Evolutionary conservation across 2,888 invertebrate species (phyloP).

Genomic region (Cheilosia grossa): DNA sequence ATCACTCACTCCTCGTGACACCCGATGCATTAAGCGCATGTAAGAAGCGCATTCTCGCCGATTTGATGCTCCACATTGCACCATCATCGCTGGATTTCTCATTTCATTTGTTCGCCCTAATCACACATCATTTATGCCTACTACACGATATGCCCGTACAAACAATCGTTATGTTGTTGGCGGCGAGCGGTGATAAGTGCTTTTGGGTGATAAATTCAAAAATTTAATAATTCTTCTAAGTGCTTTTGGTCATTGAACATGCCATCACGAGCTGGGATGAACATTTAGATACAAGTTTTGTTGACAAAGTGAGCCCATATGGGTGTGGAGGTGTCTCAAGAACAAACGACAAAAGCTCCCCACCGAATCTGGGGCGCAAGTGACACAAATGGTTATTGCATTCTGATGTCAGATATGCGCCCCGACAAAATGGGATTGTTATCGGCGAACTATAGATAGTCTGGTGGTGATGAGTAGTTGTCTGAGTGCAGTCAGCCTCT

Average conservation of each 20-base stretch:
- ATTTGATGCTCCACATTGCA: slow-evolving; percentile 46
- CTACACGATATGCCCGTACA: slow-evolving; percentile 5
- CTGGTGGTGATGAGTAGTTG: slow-evolving; percentile 10
- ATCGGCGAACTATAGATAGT: slow-evolving; percentile 28
- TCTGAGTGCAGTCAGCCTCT: slow-evolving; percentile 17
- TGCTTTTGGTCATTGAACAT: slow-evolving; percentile 73
- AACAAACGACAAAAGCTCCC: neutral
- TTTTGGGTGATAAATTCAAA: slow-evolving; percentile 66
- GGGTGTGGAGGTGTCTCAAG: slow-evolving; percentile 2
- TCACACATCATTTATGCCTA: slow-evolving; percentile 41
- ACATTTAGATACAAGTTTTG: slow-evolving; percentile 68
- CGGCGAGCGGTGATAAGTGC: slow-evolving; percentile 52
- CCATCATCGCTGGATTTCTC: slow-evolving; percentile 7
- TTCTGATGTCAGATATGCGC: slow-evolving; percentile 70
- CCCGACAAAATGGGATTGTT: slow-evolving; percentile 31
- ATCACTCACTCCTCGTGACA: slow-evolving; percentile 22
- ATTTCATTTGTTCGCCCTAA: slow-evolving; percentile 44
- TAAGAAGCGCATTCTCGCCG: slow-evolving; percentile 51
- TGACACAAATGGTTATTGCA: slow-evolving; percentile 72
- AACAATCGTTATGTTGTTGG: slow-evolving; percentile 8
- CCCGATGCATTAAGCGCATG: slow-evolving; percentile 46
- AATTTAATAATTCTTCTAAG: slow-evolving; percentile 71
- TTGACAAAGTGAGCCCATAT: slow-evolving; percentile 38
- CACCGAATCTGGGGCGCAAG: slow-evolving; percentile 46
- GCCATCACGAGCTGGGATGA: slow-evolving; percentile 46